Base-by-base conservation (phyloP, 2,888 invertebrate species). In the Philhelius pedissequus region DNA sequence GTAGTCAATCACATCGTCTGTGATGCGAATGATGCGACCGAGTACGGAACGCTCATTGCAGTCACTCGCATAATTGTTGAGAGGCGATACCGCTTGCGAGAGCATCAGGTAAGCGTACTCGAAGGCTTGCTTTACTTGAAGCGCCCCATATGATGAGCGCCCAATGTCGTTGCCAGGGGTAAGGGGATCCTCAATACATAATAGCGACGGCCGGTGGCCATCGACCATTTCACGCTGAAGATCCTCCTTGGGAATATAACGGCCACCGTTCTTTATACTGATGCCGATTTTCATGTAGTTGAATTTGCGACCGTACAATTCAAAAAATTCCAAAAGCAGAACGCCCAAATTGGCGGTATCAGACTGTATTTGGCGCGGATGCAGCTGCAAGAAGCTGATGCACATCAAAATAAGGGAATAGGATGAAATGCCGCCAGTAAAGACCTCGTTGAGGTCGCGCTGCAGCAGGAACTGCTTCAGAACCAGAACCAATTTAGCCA, bases 331-430 rank as follows among this genome's bases (percentile, higher is more conserved):
- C 71, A 99, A 96, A 87, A 99, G 94, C 88, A 99, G 93, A 86
- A 98, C 97, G 74, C 99, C 99, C 86, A 99, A 93, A 93, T 99
- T 99, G 88, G 94, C 93, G 86, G 89, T 90, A 87, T 94, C 94
- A 45, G 94, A 93, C 66, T 95, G 94, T 90, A 97, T 96, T 86
- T 95, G 95, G 86, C 97, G 93, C 79, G 97, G 97, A 93, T 98
- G 98, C 90, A 97, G 93, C 93, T 97, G 95, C 87, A 99, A 94
- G 93, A 99, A 99, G 93, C 98, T 98, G 92, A 99, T 97, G 91
- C 98, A 97, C 96, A 99, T 97, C 87, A 99, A 95, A 91, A 99
- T 99, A 88, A 99, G 94, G 90, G 98, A 98, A 93, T 99, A 99
- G 83, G 99, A 99, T 88, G 98, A 98, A 92, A 99, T 98, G 91